Conservation (phyloP, 2,113 vertebrate genomes). For the Campylomormyrus tamandua region DNA sequence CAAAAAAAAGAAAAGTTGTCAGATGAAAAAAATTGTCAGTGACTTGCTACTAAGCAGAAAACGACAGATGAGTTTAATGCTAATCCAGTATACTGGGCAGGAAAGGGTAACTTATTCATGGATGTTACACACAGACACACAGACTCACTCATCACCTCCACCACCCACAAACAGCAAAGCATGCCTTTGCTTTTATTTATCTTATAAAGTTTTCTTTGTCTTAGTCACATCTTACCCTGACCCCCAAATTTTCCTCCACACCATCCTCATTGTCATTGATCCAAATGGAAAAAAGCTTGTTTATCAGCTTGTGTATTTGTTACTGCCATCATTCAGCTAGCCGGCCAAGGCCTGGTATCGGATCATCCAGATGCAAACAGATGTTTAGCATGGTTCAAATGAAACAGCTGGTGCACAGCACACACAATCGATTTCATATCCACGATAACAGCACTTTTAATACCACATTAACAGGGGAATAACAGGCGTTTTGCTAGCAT, state of each 20-base stretch:
- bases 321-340: not conserved
- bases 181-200: not conserved
- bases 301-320: not conserved
- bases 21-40: not conserved
- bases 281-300: conserved; percentile 13
- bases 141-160: not conserved
- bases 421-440: not conserved
- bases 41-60: not conserved
- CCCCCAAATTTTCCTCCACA: not conserved
- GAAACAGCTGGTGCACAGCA: not conserved
- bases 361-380: not conserved
- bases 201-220: conserved; percentile 1
- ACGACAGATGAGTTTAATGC: not conserved
- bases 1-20: not conserved
- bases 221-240: not conserved
- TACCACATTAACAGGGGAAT: not conserved
- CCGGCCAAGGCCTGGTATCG: not conserved
- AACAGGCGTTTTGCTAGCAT: not conserved
- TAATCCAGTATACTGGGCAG: not conserved
- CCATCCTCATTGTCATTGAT: not conserved
- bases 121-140: not conserved
- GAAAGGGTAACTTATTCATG: not conserved
- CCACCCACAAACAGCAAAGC: not conserved
- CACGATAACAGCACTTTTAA: not conserved
- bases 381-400: not conserved